These are phyloP conservation scores for Andrena haemorrhoa DNA, from an alignment of 2,888 invertebrate genomes.

Conservation along the genomic window DNA sequence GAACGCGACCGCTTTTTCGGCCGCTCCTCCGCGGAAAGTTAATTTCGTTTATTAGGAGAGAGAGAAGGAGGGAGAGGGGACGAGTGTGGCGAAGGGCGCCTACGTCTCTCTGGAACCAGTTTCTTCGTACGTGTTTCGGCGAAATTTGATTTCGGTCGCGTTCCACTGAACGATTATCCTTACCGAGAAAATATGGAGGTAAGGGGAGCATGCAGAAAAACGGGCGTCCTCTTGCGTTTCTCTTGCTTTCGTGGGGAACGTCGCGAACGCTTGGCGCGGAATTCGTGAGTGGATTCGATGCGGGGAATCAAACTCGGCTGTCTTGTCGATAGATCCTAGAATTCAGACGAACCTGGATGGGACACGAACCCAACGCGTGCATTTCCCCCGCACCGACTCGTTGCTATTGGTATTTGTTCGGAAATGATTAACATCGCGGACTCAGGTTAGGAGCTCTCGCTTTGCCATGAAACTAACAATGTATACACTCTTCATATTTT, in stretches of 20 bases:
- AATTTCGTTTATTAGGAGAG: slow-evolving; percentile 75
- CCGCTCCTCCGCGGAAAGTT: slow-evolving; percentile 70
- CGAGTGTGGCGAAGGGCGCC: slow-evolving; percentile 18
- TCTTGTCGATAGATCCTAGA: too few species aligned
- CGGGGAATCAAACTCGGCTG: slow-evolving; percentile 2
- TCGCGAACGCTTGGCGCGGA: neutral
- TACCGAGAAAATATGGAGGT: slow-evolving; percentile 74
- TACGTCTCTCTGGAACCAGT: slow-evolving; percentile 56
- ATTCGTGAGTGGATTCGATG: slow-evolving; percentile 5
- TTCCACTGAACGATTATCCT: slow-evolving; percentile 74
- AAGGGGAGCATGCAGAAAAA: slow-evolving; percentile 64
- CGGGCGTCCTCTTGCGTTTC: slow-evolving; percentile 18
- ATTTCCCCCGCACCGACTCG: too few species aligned
- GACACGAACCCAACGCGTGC: too few species aligned
- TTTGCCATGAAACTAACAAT: too few species aligned
- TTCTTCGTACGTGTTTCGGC: slow-evolving; percentile 67
- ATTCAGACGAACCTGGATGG: too few species aligned
- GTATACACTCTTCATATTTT: too few species aligned
- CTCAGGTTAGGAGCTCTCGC: too few species aligned
- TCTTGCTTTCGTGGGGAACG: neutral
- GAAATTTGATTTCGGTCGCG: slow-evolving; percentile 76
- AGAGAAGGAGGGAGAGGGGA: slow-evolving; percentile 17
- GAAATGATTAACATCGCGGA: too few species aligned
- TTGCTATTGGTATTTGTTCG: too few species aligned
- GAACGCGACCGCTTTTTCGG: slow-evolving; percentile 73